Evolutionary conservation across 2,888 invertebrate genomes (phyloP).

Genomic region (Rhagophthalmus giganteus): DNA sequence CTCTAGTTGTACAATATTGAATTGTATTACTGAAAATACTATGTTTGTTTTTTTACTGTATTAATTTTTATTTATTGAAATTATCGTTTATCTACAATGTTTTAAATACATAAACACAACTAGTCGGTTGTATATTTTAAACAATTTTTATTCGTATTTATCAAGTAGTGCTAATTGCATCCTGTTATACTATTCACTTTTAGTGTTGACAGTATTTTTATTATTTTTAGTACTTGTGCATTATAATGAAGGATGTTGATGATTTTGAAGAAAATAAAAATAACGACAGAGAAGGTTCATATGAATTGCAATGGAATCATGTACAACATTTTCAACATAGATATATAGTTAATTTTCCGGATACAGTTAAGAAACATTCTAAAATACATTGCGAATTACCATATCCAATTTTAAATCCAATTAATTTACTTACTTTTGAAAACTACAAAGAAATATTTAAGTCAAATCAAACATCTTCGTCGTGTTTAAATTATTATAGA

Average conservation of each 20-base stretch:
- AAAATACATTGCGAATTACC: conserved; percentile 9
- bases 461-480: conserved; percentile 3
- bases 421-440: neutral
- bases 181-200: neutral
- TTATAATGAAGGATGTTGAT: too few species aligned
- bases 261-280: neutral
- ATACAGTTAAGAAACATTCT: conserved; percentile 1
- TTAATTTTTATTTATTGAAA: too few species aligned
- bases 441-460: conserved; percentile 6
- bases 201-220: too few species aligned
- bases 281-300: neutral
- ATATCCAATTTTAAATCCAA: conserved; percentile 17
- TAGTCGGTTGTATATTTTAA: neutral
- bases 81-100: too few species aligned
- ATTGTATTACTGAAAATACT: too few species aligned
- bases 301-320: conserved; percentile 6
- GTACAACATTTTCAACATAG: conserved; percentile 5
- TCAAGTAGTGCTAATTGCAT: neutral
- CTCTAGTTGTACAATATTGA: too few species aligned
- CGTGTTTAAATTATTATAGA: conserved; percentile 10
- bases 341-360: conserved; percentile 8
- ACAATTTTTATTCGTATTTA: neutral
- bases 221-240: too few species aligned
- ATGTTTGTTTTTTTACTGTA: too few species aligned
- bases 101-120: too few species aligned